Conservation (phyloP, 2,888 invertebrate genomes). For the Drosophila multiciliata region DNA sequence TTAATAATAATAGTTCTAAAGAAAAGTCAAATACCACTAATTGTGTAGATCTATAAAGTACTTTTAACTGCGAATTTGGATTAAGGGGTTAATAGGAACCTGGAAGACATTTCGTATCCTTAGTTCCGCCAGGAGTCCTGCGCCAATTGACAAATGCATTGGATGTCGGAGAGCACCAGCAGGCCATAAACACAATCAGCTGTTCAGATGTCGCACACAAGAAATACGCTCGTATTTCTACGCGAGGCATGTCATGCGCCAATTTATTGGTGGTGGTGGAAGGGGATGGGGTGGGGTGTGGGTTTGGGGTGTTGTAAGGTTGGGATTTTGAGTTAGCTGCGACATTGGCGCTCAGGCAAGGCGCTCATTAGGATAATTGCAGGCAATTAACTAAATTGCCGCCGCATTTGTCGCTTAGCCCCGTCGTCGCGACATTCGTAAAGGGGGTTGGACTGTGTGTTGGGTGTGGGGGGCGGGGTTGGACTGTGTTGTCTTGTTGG, state of each 20-base stretch:
- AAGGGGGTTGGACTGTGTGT: constrained; percentile 4
- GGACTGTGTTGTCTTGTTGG: constrained; percentile 25
- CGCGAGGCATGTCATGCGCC: constrained; percentile 47
- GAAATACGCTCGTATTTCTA: constrained; percentile 54
- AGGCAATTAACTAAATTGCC: constrained; percentile 84
- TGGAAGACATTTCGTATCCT: background rate
- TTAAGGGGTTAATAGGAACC: background rate
- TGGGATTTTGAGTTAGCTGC: constrained; percentile 32
- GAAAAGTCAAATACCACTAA: background rate
- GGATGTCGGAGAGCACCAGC: constrained; percentile 55
- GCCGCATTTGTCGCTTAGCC: constrained; percentile 82
- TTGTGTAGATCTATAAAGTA: background rate
- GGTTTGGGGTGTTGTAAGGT: background rate
- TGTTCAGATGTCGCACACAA: constrained; percentile 25
- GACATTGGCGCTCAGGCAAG: constrained; percentile 66
- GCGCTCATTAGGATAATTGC: constrained; percentile 84
- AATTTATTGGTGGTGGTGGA: constrained; percentile 6
- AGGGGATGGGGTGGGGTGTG: constrained; percentile 1
- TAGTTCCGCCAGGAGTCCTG: constrained; percentile 2
- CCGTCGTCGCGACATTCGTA: constrained; percentile 39
- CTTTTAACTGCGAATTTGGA: background rate
- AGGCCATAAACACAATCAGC: constrained; percentile 81
- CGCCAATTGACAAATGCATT: constrained; percentile 36
- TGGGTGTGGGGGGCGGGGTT: constrained; percentile 7
- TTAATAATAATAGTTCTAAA: background rate